Base-by-base conservation (phyloP, 1,140 invertebrate genomes). In the Glossosoma conforme region DNA sequence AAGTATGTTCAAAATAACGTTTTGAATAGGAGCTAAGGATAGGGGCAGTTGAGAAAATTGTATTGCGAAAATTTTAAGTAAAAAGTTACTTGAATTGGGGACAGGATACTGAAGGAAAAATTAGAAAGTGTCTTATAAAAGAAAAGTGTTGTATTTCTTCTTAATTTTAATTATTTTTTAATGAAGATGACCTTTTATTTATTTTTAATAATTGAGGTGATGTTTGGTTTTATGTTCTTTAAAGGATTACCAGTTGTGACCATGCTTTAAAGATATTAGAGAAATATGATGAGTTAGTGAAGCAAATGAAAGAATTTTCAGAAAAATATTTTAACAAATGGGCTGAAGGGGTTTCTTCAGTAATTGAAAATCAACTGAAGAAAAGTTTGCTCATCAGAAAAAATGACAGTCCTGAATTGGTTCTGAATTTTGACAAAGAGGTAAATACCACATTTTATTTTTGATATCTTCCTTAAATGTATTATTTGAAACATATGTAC, bases 351-450 rank as follows among this genome's bases (percentile, higher is more conserved):
- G 76, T 89, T 35, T 75, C 84, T 0, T 64, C 72, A 17, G 74
- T 78, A 50, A 83, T 89, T 18, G 77, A 81, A 50, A 68, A 64
- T 2, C 85, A 85, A 55, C 66, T 87, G 11, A 78, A 82, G 54
- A 78, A 82, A 50, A 78, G 78, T 30, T 68, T 91, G 1, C 65
- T 91, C 13, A 74, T 74, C 14, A 77, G 82, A 52, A 80, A 80
- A 55, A 54, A 56, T 5, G 68, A 76, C 52, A 77, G 78, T 20
- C 77, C 77, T n/a, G 78, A 81, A 50, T 65, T 89, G 2, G 65
- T 79, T 24, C 66, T 88, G 8, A 90, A 89, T 70, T 89, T 90
- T 56, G 82, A 85, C 64, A 71, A 77, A 9, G 73, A 82, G 66
- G 80, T 81, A 64, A 64, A 59, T 62, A 52, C 50, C 42, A 18